Evolutionary conservation across 2,797 vertebrate genomes (phyloP), one percentile per base, ranked within the genome.

Genomic region (Catamblyrhynchus diadema): DNA sequence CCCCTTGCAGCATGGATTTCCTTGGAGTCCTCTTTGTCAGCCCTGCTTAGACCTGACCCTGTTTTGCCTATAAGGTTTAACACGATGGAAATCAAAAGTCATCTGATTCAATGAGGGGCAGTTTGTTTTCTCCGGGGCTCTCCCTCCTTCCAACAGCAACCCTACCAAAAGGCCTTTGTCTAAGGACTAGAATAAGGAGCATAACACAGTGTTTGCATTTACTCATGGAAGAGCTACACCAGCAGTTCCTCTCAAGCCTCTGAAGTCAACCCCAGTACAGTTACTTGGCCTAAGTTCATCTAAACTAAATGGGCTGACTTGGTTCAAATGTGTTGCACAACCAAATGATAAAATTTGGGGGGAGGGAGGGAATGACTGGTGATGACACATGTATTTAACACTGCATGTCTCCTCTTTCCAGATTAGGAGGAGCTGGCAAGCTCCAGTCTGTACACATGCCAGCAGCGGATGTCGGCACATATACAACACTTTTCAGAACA

Each of bases 371-470:
- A 21, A 72, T 57, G 80, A 45, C 57, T 93, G 7, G 88, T 71
- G 96, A 94, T 97, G 96, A 97, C 96, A 96, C 93, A 95, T 95
- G 84, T 94, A 94, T 86, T 96, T 94, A 96, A 93, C 95, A 95
- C 94, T 20, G 71, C 94, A 47, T 89, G 93, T 93, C 94, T 96
- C 88, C 90, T 90, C 91, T 89, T 90, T 93, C 83, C 81, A 92
- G 91, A 96, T 96, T 77, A 94, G 88, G 87, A 93, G 92, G 71
- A 87, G 86, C 92, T 96, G 96, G 96, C 92, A 89, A 86, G 93
- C 94, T 74, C 8, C 30, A 12, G 66, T 60, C 86, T 91, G 91
- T 79, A 71, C 89, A 30, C 83, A 83, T 96, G 96, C 96, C 97
- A 97, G 35, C 92, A 93, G 96, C 91, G 96, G 97, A 97, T 97